These are phyloP conservation scores for Theretra japonica DNA, from an alignment of 2,888 invertebrate species.

Conservation along the genomic window DNA sequence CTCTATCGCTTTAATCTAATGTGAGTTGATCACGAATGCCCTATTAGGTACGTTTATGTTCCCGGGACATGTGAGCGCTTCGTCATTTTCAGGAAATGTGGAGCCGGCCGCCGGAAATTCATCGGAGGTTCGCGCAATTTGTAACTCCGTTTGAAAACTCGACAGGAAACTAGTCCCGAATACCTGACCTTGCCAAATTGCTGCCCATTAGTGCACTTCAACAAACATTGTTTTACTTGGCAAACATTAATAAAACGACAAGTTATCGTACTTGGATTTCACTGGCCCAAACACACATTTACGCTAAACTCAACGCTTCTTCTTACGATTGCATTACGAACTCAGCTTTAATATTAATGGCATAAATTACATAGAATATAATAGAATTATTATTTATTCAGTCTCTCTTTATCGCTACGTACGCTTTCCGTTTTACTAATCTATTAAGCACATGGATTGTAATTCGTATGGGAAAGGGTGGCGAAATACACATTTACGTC, in stretches of 20 bases:
- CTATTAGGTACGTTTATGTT: slow-evolving; percentile 39
- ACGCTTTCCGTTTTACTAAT: slow-evolving; percentile 32
- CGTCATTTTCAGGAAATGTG: slow-evolving; percentile 72
- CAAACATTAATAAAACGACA: slow-evolving; percentile 4
- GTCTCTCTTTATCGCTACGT: no score
- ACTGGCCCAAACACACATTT: background rate
- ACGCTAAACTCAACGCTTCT: background rate
- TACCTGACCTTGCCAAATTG: slow-evolving; percentile 38
- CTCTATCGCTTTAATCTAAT: slow-evolving; percentile 30
- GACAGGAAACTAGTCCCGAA: slow-evolving; percentile 62
- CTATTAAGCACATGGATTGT: slow-evolving; percentile 38
- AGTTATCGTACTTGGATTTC: background rate
- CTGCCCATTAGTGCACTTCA: slow-evolving; percentile 16
- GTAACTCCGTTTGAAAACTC: slow-evolving; percentile 64
- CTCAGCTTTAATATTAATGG: background rate
- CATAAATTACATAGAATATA: background rate
- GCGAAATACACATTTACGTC: slow-evolving; percentile 30
- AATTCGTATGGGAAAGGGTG: slow-evolving; percentile 35
- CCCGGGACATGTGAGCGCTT: slow-evolving; percentile 55
- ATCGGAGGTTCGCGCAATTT: slow-evolving; percentile 68
- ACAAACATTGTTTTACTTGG: background rate
- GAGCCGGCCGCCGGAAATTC: slow-evolving; percentile 71
- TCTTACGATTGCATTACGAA: background rate
- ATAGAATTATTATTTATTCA: slow-evolving; percentile 5
- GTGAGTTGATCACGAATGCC: slow-evolving; percentile 41